Evolutionary conservation across 1,140 invertebrate species (phyloP).

Genomic region (Bombus pascuorum): DNA sequence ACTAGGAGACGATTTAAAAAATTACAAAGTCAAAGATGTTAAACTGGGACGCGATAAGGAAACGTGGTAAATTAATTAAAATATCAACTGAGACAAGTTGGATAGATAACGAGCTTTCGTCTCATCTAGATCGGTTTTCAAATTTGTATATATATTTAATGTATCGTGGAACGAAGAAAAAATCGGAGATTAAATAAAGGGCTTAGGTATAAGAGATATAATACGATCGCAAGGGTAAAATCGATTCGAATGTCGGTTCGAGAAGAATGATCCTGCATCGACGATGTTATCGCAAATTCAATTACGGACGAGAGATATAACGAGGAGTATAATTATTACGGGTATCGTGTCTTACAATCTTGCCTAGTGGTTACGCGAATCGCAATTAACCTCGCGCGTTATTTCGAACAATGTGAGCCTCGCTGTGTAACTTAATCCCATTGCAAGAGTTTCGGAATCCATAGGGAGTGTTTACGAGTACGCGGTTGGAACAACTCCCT

Average conservation of each 20-base stretch:
- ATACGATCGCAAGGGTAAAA: neutral
- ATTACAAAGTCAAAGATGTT: neutral
- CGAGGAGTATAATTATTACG: constrained; percentile 54
- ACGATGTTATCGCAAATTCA: constrained; percentile 57
- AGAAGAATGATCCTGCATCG: constrained; percentile 25
- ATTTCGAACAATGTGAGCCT: constrained; percentile 17
- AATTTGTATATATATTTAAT: neutral
- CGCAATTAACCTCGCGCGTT: constrained; percentile 50
- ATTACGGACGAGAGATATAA: constrained; percentile 57
- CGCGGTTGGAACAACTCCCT: neutral
- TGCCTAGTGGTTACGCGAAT: constrained; percentile 47
- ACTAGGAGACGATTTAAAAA: neutral
- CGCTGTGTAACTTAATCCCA: constrained; percentile 19
- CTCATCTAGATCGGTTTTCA: neutral
- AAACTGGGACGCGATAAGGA: too few species aligned
- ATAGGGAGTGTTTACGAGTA: neutral
- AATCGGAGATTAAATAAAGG: fast-evolving
- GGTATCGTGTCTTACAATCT: constrained; percentile 54
- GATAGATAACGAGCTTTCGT: neutral
- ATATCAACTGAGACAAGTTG: too few species aligned
- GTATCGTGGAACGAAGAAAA: neutral
- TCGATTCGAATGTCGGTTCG: neutral
- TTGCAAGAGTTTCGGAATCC: neutral
- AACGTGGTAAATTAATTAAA: neutral
- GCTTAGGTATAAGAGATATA: too few species aligned